Evolutionary conservation across 1,140 invertebrate species (phyloP).

Genomic region (Ctenoplectra terminalis): DNA sequence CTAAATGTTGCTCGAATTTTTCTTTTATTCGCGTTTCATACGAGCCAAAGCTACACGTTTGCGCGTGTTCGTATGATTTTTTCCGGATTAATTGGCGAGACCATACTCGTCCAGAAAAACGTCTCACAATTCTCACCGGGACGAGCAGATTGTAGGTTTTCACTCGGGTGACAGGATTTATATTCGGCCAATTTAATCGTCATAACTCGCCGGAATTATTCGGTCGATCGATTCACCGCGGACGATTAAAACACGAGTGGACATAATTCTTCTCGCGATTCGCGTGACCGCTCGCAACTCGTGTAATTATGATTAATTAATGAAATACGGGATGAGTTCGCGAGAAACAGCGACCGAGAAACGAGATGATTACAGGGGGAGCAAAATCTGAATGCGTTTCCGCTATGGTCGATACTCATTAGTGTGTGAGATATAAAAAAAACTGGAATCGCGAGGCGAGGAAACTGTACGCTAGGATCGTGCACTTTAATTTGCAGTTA

Average conservation of each 20-base stretch:
- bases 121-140: not conserved
- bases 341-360: not conserved
- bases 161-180: not conserved
- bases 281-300: not conserved
- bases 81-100: not conserved
- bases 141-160: not conserved
- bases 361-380: not conserved
- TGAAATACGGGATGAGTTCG: not conserved
- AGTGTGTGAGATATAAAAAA: slow-evolving; percentile 10
- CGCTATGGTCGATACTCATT: not conserved
- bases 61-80: not conserved
- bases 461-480: not conserved
- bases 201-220: slow-evolving; percentile 12
- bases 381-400: not conserved
- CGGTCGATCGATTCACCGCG: slow-evolving; percentile 8
- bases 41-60: not conserved
- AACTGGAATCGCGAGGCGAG: not conserved
- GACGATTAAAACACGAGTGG: slow-evolving; percentile 5
- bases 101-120: not conserved
- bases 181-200: slow-evolving; percentile 3
- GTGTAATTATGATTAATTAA: slow-evolving; percentile 32
- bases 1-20: not conserved
- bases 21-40: not conserved
- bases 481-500: slow-evolving; percentile 37
- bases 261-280: slow-evolving; percentile 8